Percentiles rank a stretch among this genome's conserved stretches.
Conservation (phyloP, 2,888 invertebrate species). For the Calephelis perditalis region DNA sequence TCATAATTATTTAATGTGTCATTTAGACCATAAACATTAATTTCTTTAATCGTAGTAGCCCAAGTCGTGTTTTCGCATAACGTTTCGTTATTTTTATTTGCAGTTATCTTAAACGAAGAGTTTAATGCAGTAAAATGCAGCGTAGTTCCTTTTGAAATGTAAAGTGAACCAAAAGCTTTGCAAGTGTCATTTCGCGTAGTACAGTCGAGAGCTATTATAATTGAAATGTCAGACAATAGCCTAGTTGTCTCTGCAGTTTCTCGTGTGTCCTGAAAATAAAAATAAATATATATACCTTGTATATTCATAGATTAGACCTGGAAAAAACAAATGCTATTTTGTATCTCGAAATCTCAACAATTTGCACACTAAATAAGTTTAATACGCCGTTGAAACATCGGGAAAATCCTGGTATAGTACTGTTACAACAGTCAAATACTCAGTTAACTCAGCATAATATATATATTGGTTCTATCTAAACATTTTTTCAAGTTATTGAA, state of each 20-base stretch:
- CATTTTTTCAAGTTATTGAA: too few species aligned
- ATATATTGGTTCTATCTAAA: too few species aligned
- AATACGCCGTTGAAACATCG: too few species aligned
- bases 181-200: conserved; percentile 33
- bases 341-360: too few species aligned
- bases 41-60: conserved; percentile 39
- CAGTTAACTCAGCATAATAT: too few species aligned
- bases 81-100: conserved; percentile 38
- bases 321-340: too few species aligned
- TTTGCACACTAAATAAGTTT: too few species aligned
- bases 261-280: conserved; percentile 45
- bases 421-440: too few species aligned
- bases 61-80: conserved; percentile 41
- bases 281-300: neutral
- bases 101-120: conserved; percentile 40
- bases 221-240: conserved; percentile 40
- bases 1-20: conserved; percentile 60
- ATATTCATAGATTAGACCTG: too few species aligned
- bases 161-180: conserved; percentile 48
- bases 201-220: conserved; percentile 55
- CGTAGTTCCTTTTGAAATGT: conserved; percentile 41
- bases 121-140: conserved; percentile 44
- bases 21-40: conserved; percentile 57
- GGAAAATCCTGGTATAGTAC: too few species aligned
- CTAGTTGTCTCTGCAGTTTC: conserved; percentile 52